Base-by-base conservation (phyloP, 2,888 invertebrate species). In the Agrilus cyanescens region DNA sequence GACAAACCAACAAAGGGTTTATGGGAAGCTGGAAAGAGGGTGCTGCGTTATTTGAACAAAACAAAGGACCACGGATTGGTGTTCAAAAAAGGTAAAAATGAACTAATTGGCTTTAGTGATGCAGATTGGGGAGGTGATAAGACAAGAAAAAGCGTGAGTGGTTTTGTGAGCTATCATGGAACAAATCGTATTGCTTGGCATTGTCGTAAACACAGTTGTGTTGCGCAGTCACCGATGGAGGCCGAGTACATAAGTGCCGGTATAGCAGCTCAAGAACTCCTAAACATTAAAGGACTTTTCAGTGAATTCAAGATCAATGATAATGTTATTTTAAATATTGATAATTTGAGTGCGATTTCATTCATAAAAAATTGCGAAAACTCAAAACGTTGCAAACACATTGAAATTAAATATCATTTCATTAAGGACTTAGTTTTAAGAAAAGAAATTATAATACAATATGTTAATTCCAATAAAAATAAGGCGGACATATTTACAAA, bases 201-300 rank as follows among this genome's bases (percentile, higher is more conserved):
- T 41, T 52, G 49, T 8, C 34, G 40, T 31, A 52, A 53, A 29
- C 53, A 52, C 39, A 45, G 18, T 29, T 50, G 49, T 49, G 48
- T 51, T 5, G 50, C 47, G 5, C 38, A 13, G 7, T 49, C 49
- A 4, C 45, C 49, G 15, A 47, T 48, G 45, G 47, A 50, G 32
- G 46, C 46, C 13, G 47, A 49, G 32, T 48, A 50, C 36, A 34
- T 50, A 6, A 35, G 4, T 36, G 20, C 36, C 12, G 14, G 8
- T n/a, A 35, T 10, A 13, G 14, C 37, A 18, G 16, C 13, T 12
- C 40, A 46, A 40, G 40, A 46, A 43, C 14, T 43, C 7, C n/a
- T 43, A 2, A 46, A 43, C n/a, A 39, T 46, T 12, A 41, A 41
- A 37, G 38, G 41, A 16, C 14, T 41, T 3, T 6, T 41, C n/a